phyloP scores from a whole-genome alignment of 92 coral and sea anemone genomes.

The Diadumene lineata region DNA sequence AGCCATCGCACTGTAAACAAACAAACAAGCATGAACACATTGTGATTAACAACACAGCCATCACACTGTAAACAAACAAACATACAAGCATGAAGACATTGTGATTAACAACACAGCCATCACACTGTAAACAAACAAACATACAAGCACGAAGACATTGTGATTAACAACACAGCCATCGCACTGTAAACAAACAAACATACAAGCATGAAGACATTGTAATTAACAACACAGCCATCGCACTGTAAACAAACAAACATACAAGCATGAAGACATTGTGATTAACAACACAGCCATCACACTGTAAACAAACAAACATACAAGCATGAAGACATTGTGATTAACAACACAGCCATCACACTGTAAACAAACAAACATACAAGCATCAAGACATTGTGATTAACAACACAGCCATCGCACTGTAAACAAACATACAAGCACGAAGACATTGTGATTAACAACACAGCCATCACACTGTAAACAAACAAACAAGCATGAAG shows the following conservation, averaged over 20 bases:
- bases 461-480: no score
- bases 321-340: neutral
- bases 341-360: neutral
- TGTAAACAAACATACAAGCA: no score
- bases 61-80: neutral
- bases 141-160: no score
- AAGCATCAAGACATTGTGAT: no score
- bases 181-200: neutral
- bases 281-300: neutral
- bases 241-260: neutral
- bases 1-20: conserved; percentile 95
- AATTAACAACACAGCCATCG: no score
- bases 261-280: neutral
- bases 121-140: neutral
- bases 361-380: neutral
- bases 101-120: neutral
- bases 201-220: no score
- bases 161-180: neutral
- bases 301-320: neutral
- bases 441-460: no score
- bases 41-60: no score
- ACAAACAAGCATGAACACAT: no score
- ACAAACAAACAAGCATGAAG: no score
- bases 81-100: no score
- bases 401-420: no score